phyloP scores from a whole-genome alignment of 2,797 vertebrate species.

The Yasuhikotakia modesta region DNA sequence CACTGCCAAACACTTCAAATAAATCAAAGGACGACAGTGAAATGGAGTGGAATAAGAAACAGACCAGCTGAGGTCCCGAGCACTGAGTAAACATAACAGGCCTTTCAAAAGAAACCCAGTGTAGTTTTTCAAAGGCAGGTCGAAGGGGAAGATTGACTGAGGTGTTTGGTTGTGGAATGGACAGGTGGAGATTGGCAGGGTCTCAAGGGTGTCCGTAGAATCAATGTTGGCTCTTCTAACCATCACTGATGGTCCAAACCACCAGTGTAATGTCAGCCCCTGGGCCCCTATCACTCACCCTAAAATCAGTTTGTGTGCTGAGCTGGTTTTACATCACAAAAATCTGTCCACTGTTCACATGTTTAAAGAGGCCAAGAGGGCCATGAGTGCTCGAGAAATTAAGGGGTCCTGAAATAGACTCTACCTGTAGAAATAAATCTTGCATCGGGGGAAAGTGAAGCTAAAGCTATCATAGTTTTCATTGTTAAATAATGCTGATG shows the following conservation, averaged over 20 bases:
- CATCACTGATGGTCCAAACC: constrained; percentile 16
- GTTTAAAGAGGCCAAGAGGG: constrained; percentile 41
- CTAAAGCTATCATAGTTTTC: constrained; percentile 20
- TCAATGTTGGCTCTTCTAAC: constrained; percentile 52
- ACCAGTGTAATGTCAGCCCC: constrained; percentile 36
- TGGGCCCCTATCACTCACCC: constrained; percentile 51
- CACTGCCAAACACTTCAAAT: constrained; percentile 26
- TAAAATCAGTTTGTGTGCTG: constrained; percentile 33
- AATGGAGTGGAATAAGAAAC: constrained; percentile 44
- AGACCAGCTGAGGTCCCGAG: constrained; percentile 30
- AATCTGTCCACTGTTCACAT: constrained; percentile 24
- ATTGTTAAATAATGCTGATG: constrained; percentile 40
- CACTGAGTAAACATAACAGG: constrained; percentile 43
- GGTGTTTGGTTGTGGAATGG: constrained; percentile 33
- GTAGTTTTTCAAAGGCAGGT: constrained; percentile 33
- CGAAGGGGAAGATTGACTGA: constrained; percentile 38
- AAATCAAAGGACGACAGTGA: constrained; percentile 38
- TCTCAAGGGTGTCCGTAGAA: constrained; percentile 41
- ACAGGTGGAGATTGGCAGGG: constrained; percentile 47
- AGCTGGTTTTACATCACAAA: constrained; percentile 29
- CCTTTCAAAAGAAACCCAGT: constrained; percentile 26
- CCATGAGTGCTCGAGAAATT: constrained; percentile 12
- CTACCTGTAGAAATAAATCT: constrained; percentile 25
- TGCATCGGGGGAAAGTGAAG: constrained; percentile 17
- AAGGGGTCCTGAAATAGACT: constrained; percentile 13